These are phyloP conservation scores for Archips crataeganus DNA, from an alignment of 2,888 invertebrate genomes.

Conservation along the genomic window DNA sequence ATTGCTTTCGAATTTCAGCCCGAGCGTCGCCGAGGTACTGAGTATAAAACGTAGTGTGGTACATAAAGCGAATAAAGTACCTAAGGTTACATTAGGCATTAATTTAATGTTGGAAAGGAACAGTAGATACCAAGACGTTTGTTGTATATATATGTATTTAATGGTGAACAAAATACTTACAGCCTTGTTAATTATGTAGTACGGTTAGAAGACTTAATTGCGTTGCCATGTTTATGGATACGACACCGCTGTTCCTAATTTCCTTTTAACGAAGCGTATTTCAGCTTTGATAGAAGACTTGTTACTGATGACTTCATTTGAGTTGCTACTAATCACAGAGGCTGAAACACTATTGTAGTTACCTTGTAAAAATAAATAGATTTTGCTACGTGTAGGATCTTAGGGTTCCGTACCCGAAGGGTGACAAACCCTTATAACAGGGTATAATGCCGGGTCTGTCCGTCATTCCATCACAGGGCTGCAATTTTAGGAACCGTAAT, in stretches of 20 bases:
- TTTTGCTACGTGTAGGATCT: too few species aligned
- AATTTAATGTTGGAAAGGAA: not conserved
- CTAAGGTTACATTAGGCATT: not conserved
- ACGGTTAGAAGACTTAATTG: slow-evolving; percentile 16
- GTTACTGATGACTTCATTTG: not conserved
- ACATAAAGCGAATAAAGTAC: not conserved
- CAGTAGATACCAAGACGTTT: not conserved
- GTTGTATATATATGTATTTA: not conserved
- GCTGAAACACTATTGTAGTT: not conserved
- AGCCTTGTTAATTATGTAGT: slow-evolving; percentile 17
- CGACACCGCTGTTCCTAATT: slow-evolving; percentile 12
- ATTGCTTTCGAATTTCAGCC: too few species aligned
- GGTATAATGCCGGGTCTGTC: too few species aligned
- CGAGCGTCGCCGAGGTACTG: too few species aligned
- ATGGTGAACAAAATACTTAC: not conserved
- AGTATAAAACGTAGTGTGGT: not conserved
- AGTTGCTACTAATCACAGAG: not conserved
- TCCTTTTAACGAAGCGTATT: slow-evolving; percentile 10
- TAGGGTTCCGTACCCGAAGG: too few species aligned
- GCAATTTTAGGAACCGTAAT: too few species aligned
- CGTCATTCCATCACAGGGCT: too few species aligned
- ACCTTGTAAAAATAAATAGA: not conserved
- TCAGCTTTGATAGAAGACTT: slow-evolving; percentile 8
- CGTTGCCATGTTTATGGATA: slow-evolving; percentile 20
- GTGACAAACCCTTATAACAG: too few species aligned